Evolutionary conservation across 2,888 invertebrate species (phyloP).

Genomic region (Ctenicera cuprea): DNA sequence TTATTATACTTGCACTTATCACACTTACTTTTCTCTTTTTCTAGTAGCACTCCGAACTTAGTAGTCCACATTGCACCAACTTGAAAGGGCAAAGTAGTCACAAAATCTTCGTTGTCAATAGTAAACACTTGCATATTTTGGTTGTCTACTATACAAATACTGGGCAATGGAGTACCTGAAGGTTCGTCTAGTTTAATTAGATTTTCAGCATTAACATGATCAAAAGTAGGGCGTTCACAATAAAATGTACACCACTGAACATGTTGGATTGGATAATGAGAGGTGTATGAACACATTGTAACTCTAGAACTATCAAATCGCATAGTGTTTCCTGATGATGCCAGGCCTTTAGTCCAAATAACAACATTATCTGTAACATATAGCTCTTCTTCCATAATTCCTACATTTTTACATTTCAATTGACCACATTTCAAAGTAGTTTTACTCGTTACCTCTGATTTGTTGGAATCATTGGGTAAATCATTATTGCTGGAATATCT

Average conservation of each 20-base stretch:
- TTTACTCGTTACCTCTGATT: constrained; percentile 21
- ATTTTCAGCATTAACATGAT: constrained; percentile 64
- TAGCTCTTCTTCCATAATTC: constrained; percentile 87
- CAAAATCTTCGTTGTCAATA: constrained; percentile 87
- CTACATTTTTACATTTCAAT: constrained; percentile 68
- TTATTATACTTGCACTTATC: too few relatives aligned
- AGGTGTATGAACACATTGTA: constrained; percentile 84
- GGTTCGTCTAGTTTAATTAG: constrained; percentile 74
- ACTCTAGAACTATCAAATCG: constrained; percentile 62
- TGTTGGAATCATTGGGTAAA: constrained; percentile 29
- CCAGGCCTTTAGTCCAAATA: constrained; percentile 83
- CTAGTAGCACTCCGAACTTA: constrained; percentile 89
- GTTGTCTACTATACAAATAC: constrained; percentile 84
- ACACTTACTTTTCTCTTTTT: constrained; percentile 75
- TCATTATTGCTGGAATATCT: constrained; percentile 37
- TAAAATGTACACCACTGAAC: constrained; percentile 84
- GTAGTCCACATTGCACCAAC: constrained; percentile 90
- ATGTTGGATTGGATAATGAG: constrained; percentile 88
- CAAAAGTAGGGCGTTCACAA: constrained; percentile 76
- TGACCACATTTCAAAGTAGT: constrained; percentile 20
- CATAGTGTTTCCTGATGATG: constrained; percentile 71
- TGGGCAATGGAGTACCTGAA: constrained; percentile 76
- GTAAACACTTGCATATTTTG: constrained; percentile 87
- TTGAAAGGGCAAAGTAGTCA: constrained; percentile 86
- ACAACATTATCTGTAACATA: constrained; percentile 91